Percentiles rank a stretch among this genome's conserved stretches.
Evolutionary conservation across 2,888 invertebrate species (phyloP).

Genomic region (Tipula unca): DNA sequence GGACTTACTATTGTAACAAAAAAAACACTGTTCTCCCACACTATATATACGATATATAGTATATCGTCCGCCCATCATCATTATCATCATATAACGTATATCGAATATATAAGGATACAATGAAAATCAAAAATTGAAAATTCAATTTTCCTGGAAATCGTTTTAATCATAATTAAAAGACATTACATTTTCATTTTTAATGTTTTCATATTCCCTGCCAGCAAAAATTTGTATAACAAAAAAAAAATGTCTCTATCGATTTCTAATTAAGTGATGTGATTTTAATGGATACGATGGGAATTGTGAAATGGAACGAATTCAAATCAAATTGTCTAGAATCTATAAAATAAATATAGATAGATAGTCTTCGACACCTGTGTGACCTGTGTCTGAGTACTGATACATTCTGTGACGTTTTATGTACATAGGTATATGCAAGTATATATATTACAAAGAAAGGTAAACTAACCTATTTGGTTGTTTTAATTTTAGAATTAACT

Average conservation of each 20-base stretch:
- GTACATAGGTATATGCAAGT: too few species aligned
- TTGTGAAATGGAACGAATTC: neutral
- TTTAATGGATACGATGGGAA: neutral
- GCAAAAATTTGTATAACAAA: too few species aligned
- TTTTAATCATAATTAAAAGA: neutral
- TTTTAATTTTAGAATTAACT: too few species aligned
- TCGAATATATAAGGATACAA: neutral
- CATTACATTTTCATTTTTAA: neutral
- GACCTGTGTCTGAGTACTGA: too few species aligned
- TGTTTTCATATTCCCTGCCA: neutral
- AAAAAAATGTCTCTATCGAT: neutral
- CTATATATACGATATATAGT: neutral
- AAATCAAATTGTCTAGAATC: too few species aligned
- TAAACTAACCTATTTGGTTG: too few species aligned
- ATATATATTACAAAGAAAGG: too few species aligned
- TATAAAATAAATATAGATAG: too few species aligned
- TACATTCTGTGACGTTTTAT: too few species aligned
- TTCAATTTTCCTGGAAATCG: neutral
- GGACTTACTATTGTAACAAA: neutral
- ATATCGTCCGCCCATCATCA: neutral
- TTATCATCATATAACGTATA: slow-evolving; percentile 14
- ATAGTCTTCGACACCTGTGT: too few species aligned
- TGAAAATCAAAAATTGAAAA: neutral
- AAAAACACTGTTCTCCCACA: neutral
- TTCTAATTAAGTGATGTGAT: neutral